Percentiles rank a stretch among this genome's conserved stretches.
These are phyloP conservation scores for Clostera curtula DNA, from an alignment of 2,888 invertebrate genomes.

Conservation along the genomic window DNA sequence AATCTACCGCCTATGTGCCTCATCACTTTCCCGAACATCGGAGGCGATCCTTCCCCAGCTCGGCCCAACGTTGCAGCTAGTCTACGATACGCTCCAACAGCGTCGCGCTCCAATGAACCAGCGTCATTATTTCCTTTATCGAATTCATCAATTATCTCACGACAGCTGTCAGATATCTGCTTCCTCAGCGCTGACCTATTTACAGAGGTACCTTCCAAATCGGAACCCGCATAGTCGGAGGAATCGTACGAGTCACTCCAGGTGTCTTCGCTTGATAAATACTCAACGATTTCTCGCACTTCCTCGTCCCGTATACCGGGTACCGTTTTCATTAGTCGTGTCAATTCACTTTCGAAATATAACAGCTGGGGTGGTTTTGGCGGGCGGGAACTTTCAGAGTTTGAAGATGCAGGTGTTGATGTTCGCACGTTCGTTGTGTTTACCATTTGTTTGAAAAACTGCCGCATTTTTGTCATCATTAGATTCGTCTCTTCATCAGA, in stretches of 20 bases:
- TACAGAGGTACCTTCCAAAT: constrained; percentile 81
- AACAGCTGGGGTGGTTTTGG: constrained; percentile 89
- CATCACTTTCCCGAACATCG: constrained; percentile 92
- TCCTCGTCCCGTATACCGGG: constrained; percentile 93
- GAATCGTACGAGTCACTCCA: constrained; percentile 96
- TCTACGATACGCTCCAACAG: constrained; percentile 90
- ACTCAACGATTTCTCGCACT: constrained; percentile 93
- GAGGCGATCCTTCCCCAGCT: constrained; percentile 83
- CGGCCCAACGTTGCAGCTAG: constrained; percentile 89
- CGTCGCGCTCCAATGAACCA: constrained; percentile 79
- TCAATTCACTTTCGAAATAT: constrained; percentile 92
- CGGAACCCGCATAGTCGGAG: constrained; percentile 93
- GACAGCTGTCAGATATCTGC: constrained; percentile 91
- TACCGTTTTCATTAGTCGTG: constrained; percentile 93
- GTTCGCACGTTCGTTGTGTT: constrained; percentile 75
- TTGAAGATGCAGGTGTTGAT: constrained; percentile 72
- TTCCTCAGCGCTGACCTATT: constrained; percentile 83
- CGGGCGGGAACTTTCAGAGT: constrained; percentile 76
- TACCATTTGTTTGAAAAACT: constrained; percentile 94
- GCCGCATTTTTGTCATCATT: constrained; percentile 96
- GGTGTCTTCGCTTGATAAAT: constrained; percentile 92
- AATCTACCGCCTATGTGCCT: constrained; percentile 91
- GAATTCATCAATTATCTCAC: constrained; percentile 91
- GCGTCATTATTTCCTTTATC: constrained; percentile 80
- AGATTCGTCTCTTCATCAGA: constrained; percentile 95